Conservation (phyloP, 2,797 vertebrate species). For the Stomatorhinus walkeri region DNA sequence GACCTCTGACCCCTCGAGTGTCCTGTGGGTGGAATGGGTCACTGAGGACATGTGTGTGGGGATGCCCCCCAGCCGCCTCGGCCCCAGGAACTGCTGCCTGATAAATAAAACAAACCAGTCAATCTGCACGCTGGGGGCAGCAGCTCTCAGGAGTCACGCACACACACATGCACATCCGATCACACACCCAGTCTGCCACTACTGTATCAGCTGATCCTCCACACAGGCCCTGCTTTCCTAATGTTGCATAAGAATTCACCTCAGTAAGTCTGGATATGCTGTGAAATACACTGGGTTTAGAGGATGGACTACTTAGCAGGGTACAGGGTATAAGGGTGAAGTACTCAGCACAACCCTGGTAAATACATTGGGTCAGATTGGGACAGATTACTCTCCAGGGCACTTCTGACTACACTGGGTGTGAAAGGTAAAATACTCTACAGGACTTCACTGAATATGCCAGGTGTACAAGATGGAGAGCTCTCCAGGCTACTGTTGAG, state of each 20-base stretch:
- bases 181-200: background rate
- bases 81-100: background rate
- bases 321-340: background rate
- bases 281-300: background rate
- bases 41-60: slow-evolving; percentile 8
- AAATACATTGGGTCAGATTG: background rate
- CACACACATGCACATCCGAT: background rate
- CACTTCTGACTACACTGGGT: background rate
- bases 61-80: background rate
- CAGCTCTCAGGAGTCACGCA: background rate
- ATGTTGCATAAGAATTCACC: background rate
- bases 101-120: background rate
- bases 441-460: background rate
- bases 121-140: background rate
- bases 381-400: background rate
- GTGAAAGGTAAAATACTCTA: background rate
- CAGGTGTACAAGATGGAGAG: background rate
- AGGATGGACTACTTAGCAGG: background rate
- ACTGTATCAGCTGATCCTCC: background rate
- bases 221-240: background rate
- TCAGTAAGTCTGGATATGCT: background rate
- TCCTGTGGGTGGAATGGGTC: background rate
- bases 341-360: background rate
- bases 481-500: background rate
- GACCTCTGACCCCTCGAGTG: slow-evolving; percentile 15